Conservation (phyloP, 2,113 vertebrate species). For the Megalops atlanticus region DNA sequence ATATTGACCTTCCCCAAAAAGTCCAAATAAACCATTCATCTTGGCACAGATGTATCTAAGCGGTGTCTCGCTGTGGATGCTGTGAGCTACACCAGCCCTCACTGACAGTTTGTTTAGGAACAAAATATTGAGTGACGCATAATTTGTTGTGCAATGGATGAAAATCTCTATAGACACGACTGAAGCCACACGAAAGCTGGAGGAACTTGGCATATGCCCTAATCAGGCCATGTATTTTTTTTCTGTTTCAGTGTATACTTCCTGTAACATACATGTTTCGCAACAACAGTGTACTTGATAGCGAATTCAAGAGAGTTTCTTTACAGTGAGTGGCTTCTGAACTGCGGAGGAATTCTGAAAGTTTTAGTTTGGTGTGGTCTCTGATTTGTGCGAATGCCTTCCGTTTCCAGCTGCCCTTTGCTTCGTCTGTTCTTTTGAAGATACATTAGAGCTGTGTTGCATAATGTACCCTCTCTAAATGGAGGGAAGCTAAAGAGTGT, state of each 20-base stretch:
- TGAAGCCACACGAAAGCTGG: slow-evolving; percentile 22
- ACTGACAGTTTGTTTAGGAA: slow-evolving; percentile 37
- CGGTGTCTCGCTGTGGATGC: background rate
- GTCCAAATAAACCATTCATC: slow-evolving; percentile 42
- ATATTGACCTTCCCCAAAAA: slow-evolving; percentile 26
- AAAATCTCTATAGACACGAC: slow-evolving; percentile 22
- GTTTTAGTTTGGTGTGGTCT: too few species aligned
- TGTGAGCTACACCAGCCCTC: background rate
- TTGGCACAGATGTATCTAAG: slow-evolving; percentile 16
- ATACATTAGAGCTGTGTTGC: too few species aligned
- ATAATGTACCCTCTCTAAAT: too few species aligned
- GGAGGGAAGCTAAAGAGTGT: too few species aligned
- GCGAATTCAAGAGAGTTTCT: too few species aligned
- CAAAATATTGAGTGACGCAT: slow-evolving; percentile 6
- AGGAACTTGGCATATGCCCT: slow-evolving; percentile 26
- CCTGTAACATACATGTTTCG: too few species aligned
- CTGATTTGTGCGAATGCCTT: too few species aligned
- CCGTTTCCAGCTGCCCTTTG: too few species aligned
- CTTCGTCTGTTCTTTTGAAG: too few species aligned
- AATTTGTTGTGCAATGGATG: slow-evolving; percentile 32
- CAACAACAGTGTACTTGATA: too few species aligned
- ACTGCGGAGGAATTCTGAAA: too few species aligned
- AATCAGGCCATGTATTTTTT: slow-evolving; percentile 19
- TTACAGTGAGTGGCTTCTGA: too few species aligned
- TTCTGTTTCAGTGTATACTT: slow-evolving; percentile 21